A percentile compares a stretch with the other conserved stretches of the same genome.
Evolutionary conservation across 2,113 vertebrate genomes (phyloP).

Genomic region (Dendropsophus ebraccatus): DNA sequence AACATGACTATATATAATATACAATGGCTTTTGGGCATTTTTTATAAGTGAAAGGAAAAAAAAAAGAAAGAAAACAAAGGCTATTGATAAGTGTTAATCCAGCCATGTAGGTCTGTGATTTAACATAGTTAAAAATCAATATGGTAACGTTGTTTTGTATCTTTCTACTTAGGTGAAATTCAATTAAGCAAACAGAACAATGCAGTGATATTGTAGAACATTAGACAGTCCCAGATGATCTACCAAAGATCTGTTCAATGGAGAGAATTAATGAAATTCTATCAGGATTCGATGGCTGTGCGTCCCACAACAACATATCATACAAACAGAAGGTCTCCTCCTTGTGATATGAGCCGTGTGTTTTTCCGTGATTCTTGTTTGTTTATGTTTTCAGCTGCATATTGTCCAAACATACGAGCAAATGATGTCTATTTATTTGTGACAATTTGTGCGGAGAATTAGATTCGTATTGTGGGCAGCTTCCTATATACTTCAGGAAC

Average conservation of each 20-base stretch:
- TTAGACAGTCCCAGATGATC: conserved; percentile 40
- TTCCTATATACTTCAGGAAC: conserved; percentile 9
- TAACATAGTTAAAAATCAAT: conserved; percentile 53
- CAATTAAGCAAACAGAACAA: conserved; percentile 48
- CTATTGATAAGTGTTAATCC: conserved; percentile 43
- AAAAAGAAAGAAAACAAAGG: conserved; percentile 33
- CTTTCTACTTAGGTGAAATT: conserved; percentile 53
- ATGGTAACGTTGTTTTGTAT: conserved; percentile 47
- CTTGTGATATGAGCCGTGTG: conserved; percentile 1
- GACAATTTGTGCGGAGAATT: neutral
- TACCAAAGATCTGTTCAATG: conserved; percentile 29
- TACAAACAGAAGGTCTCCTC: neutral
- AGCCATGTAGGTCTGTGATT: conserved; percentile 34
- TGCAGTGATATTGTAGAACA: conserved; percentile 39
- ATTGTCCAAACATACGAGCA: conserved; percentile 3
- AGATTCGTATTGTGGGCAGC: neutral
- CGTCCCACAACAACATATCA: conserved; percentile 14
- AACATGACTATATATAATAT: neutral
- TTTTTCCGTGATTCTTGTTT: neutral
- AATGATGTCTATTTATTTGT: conserved; percentile 16
- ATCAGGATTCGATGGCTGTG: conserved; percentile 26
- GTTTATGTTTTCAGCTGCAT: conserved; percentile 6
- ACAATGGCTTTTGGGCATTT: neutral
- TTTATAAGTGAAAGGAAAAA: neutral
- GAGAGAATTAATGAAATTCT: conserved; percentile 49